Evolutionary conservation across 2,113 vertebrate genomes (phyloP), one percentile per base, ranked within the genome.

Genomic region (Microcebus ravelobensis): DNA sequence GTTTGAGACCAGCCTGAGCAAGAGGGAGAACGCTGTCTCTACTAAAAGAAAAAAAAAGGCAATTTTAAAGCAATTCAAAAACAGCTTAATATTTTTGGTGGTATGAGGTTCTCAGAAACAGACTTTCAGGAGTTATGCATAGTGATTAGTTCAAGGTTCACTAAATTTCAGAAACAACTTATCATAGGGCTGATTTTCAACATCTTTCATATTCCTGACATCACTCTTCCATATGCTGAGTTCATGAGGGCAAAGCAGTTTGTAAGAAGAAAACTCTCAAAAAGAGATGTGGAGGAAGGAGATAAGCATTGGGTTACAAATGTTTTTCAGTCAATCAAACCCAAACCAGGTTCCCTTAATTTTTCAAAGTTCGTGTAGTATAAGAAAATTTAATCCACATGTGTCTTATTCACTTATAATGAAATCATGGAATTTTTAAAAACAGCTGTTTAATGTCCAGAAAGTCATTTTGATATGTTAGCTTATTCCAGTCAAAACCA

Each of bases 321-420:
- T 39, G 15, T 29, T 94, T 92, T 85, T 50, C 70, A 45, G 52
- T 91, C 96, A 92, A 74, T 82, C 83, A 91, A 95, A 95, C 52
- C 83, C 61, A 96, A 92, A 86, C 59, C 91, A 97, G 77, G 39
- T 90, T 96, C 65, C 36, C 50, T 97, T 95, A 42, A 95, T 90
- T 96, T 82, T 95, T 96, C 42, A 96, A 89, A 96, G 34, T 48
- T 91, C 94, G 80, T 90, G 13, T 93, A 92, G 91, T 94, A 96
- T 77, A 90, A 96, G 97, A 87, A 96, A 98, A 98, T 95, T 50
- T 96, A 97, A 96, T 88, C 82, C 97, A 96, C 48, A 96, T 97
- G 95, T 96, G 83, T 92, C 76, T 96, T 91, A 95, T 81, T 96
- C 93, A 95, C 71, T 96, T 93, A 65, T 48, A 86, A 68, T 95